phyloP scores from a whole-genome alignment of 2,797 vertebrate species.

The Helicolenus hilgendorfi region DNA sequence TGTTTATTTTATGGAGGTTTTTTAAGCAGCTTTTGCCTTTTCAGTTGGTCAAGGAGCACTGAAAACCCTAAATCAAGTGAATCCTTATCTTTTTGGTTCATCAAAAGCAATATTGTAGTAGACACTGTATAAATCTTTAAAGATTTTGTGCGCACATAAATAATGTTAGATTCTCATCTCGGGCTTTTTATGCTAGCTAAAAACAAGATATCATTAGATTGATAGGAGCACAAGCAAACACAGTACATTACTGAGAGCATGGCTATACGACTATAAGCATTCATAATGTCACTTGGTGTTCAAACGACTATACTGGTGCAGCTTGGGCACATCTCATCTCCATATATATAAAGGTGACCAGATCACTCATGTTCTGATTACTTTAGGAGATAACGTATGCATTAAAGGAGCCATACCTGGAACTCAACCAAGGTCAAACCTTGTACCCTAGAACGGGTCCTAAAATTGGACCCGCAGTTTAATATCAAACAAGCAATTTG shows the following conservation, averaged over 20 bases:
- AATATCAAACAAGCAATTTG: constrained; percentile 46
- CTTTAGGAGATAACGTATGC: constrained; percentile 67
- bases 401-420: constrained; percentile 48
- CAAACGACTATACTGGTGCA: constrained; percentile 5
- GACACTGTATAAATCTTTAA: constrained; percentile 30
- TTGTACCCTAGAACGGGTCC: neutral
- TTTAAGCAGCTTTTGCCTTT: neutral
- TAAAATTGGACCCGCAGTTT: constrained; percentile 28
- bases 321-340: constrained; percentile 35
- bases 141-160: constrained; percentile 31
- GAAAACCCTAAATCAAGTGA: neutral
- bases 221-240: constrained; percentile 33
- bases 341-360: constrained; percentile 60
- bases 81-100: neutral
- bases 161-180: constrained; percentile 56
- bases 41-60: neutral
- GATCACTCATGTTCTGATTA: constrained; percentile 57
- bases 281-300: constrained; percentile 47
- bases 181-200: constrained; percentile 18
- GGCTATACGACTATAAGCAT: constrained; percentile 56
- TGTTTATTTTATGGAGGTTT: neutral
- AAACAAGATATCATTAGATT: constrained; percentile 55
- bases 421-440: constrained; percentile 73
- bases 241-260: constrained; percentile 9
- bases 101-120: neutral